Base-by-base conservation (phyloP, 2,888 invertebrate genomes). In the Halictus quadricinctus region DNA sequence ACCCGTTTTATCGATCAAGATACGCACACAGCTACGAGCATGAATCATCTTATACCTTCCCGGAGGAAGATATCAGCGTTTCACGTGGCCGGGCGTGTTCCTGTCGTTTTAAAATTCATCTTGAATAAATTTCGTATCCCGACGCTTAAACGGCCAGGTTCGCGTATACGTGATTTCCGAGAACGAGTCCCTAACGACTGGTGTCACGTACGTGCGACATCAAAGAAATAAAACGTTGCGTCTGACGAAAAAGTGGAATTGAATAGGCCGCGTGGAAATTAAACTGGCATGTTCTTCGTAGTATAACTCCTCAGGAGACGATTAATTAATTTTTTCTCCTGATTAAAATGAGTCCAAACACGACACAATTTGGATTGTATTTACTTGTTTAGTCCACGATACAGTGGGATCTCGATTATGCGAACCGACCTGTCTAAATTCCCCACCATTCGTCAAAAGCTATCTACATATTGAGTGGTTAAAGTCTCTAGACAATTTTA, bases 1-100 rank as follows among this genome's bases (percentile, higher is more conserved):
- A n/a, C n/a, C 41, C 41, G 43, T 69, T 80, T 80, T 76, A 80
- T 80, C 46, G 80, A 70, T 76, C 76, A 76, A 60, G 58, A 48
- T 43, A 66, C 76, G 69, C 76, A 66, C 69, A 54, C 70, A 13
- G 13, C 58, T 15, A 76, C 58, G n/a, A 25, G 36, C 46, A 48
- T 48, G 70, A 80, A 70, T 80, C 76, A 36, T 76, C 60, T 76
- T 25, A 12, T 46, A 36, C 29, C 58, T 25, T 29, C n/a, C 46
- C 29, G 15, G 10, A 76, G 54, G 29, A 18, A 5, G 58, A 58
- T 58, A 48, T 41, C n/a, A 54, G n/a, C 21, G 70, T 36, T 50
- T 72, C 41, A n/a, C 79, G 58, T 18, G 36, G 29, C n/a, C 58
- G 15, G n/a, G 25, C 70, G 58, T 29, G 54, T 36, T 64, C 72